Base-by-base conservation (phyloP, 2,888 invertebrate species). In the Eumerus sabulonum region DNA sequence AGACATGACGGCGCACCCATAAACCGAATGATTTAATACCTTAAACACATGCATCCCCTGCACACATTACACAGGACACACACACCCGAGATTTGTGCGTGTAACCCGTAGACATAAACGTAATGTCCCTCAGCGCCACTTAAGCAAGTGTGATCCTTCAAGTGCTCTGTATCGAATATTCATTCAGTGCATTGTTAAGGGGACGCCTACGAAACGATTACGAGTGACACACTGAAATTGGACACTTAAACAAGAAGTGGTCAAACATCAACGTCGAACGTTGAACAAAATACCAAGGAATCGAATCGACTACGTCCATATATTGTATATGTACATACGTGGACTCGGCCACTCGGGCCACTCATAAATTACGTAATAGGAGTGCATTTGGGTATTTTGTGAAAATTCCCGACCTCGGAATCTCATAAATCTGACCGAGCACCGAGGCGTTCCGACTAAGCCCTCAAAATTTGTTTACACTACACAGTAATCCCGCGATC, bases 21-120 rank as follows among this genome's bases (percentile, higher is more conserved):
- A 86, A 86, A 85, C 83, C 81, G 56, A n/a, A 81, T 87, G 87
- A 87, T 87, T 87, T 87, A 87, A 88, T 87, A 87, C 86, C 83
- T 83, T 85, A 88, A 87, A 88, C 88, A 87, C 85, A 87, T 88
- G 88, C 88, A 84, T 84, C 87, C 88, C 87, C 86, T 45, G 48
- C 38, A 13, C 27, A 1, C 3, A 11, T 44, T 14, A 63, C 57
- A 44, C 59, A 64, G 68, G 40, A 60, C 68, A 64, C 74, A 74
- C 60, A 74, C 74, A 68, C n/a, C n/a, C n/a, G n/a, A n/a, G n/a
- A n/a, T n/a, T n/a, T n/a, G n/a, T 50, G 51, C 67, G 59, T 38
- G 67, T 68, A 68, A 56, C 74, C 2, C 27, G 27, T 7, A 68
- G 68, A 68, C 77, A 51, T 36, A 68, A 48, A 64, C 67, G 53